Evolutionary conservation across 2,888 invertebrate genomes (phyloP).

Genomic region (Mystacides longicornis): DNA sequence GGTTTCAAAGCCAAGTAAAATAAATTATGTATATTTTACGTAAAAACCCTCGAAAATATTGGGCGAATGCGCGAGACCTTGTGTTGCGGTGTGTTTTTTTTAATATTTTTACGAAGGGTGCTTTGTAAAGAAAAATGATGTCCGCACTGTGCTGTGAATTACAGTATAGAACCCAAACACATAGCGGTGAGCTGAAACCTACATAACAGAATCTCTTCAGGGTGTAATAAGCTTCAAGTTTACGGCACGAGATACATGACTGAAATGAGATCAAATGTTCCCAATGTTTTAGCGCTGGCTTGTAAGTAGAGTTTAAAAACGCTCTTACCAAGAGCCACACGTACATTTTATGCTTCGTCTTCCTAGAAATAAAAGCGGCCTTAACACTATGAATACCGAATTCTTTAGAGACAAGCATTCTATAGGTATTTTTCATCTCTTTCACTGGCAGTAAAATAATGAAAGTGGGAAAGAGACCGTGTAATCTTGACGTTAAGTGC

Average conservation of each 20-base stretch:
- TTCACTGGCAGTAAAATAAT: too few relatives aligned
- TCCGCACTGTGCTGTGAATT: neutral
- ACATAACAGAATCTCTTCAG: neutral
- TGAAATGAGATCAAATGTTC: neutral
- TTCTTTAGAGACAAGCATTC: too few relatives aligned
- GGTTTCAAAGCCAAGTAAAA: neutral
- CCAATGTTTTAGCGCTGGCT: constrained; percentile 1
- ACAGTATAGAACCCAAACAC: neutral
- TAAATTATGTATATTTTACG: neutral
- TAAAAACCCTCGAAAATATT: neutral
- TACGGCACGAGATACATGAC: neutral
- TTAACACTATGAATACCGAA: too few relatives aligned
- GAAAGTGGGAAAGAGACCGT: too few relatives aligned
- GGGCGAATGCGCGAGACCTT: neutral
- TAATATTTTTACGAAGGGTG: neutral
- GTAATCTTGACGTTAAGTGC: too few relatives aligned
- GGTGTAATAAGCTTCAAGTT: neutral
- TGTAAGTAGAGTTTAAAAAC: too few relatives aligned
- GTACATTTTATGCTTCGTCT: too few relatives aligned
- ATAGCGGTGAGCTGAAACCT: neutral
- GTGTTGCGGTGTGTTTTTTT: neutral
- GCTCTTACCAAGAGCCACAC: too few relatives aligned
- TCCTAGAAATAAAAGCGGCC: too few relatives aligned
- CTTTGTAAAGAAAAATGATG: neutral
- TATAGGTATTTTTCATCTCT: too few relatives aligned